Conservation (phyloP, 2,113 vertebrate species). For the Caracal caracal region DNA sequence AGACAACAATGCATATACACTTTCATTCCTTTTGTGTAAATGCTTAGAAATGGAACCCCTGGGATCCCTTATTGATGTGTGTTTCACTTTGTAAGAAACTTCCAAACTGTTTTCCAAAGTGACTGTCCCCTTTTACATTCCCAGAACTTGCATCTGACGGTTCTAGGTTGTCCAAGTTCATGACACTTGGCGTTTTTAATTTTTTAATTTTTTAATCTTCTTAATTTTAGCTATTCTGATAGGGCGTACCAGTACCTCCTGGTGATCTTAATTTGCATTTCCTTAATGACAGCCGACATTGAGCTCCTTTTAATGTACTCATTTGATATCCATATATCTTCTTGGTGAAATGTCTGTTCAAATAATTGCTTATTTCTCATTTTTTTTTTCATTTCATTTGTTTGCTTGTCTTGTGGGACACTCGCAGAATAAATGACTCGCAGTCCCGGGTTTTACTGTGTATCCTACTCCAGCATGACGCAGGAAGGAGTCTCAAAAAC, state of each 20-base stretch:
- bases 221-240: neutral
- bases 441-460: too few relatives aligned
- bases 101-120: neutral
- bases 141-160: neutral
- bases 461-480: neutral
- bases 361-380: neutral
- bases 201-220: neutral
- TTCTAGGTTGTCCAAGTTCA: neutral
- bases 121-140: neutral
- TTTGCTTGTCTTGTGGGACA: too few relatives aligned
- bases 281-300: neutral
- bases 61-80: neutral
- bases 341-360: neutral
- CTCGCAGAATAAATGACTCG: too few relatives aligned
- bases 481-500: neutral
- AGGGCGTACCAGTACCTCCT: neutral
- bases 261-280: neutral
- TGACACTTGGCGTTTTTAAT: neutral
- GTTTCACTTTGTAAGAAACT: neutral
- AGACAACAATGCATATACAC: neutral
- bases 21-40: conserved; percentile 1
- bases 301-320: neutral
- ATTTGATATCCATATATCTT: neutral
- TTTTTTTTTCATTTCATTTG: neutral
- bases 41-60: neutral